Base-by-base conservation (phyloP, 1,140 invertebrate genomes). In the Rhizoglyphus robini region DNA sequence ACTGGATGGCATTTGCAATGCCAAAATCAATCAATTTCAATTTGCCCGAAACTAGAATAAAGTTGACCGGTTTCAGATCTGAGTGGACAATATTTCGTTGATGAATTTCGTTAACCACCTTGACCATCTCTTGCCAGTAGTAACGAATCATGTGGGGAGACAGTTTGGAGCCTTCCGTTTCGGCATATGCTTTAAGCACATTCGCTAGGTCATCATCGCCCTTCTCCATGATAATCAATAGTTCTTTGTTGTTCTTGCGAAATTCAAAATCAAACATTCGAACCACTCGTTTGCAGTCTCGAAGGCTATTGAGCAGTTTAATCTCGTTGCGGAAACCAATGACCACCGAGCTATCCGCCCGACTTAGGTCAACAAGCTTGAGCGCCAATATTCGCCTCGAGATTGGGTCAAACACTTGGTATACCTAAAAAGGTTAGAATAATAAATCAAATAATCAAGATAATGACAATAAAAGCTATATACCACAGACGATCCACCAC, bases 11-110 rank as follows among this genome's bases (percentile, higher is more conserved):
- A 54, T 89, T 88, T n/a, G 95, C 88, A 70, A 98, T 98, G 27
- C 94, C 95, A 79, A 99, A 98, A 78, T 99, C 95, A 68, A 99
- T 99, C 27, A 98, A 77, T 78, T 97, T 98, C 3, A 99, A 75
- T 54, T 84, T 81, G 3, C 48, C 47, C 4, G 41, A 58, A 27
- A 93, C 88, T 70, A 94, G 77, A 13, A 99, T 79, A 77, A 98
- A 98, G 77, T 98, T 99, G 1, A 90, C 90, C 13, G 95, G 95
- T 76, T 99, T 99, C 64, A 99, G 77, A 77, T 98, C 94, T 0
- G 89, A 90, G 79, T 97, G 94, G 65, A 97, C 90, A 15, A 97
- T 88, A 88, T 89, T 89, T 77, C 88, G 82, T 70, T 86, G 80
- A 72, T 98, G 95, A 71, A 97, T 93, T 69, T 89, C 85, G 72